Evolutionary conservation across 2,797 vertebrate species (phyloP), one percentile per base, ranked within the genome.

Genomic region (Knipowitschia caucasica): DNA sequence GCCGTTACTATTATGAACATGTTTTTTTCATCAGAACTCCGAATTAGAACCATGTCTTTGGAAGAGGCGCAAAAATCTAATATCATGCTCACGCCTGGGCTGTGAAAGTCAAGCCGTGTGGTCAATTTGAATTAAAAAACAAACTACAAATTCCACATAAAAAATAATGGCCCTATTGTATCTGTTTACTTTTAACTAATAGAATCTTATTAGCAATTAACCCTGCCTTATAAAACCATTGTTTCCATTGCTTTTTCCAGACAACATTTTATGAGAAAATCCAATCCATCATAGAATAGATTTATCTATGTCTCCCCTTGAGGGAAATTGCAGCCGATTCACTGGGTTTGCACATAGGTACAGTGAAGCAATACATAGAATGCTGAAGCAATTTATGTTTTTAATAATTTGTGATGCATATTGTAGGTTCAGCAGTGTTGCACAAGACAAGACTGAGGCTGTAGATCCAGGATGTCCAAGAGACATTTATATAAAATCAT

Each of bases 141-240:
- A 30, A 23, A 31, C 12, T 12, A 17, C 1, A 49, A 30, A 6
- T 31, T 21, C 23, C 45, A 4, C 39, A 12, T 31, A 14, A 14
- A 20, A 31, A 31, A 31, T 4, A 10, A 9, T 21, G 18, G 7
- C 9, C 17, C n/a, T 18, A 21, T 23, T 3, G 17, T 5, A 20
- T 14, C 29, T 29, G 11, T 31, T 49, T 49, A 49, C 29, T 20
- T 33, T 33, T 21, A 49, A 49, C 33, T 45, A 9, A 45, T 45
- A 45, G 25, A 17, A 18, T n/a, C 29, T 31, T 12, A 33, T n/a
- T 12, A 49, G n/a, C 29, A 49, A 7, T 21, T n/a, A 33, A 33
- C 20, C 27, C 18, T n/a, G 46, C 29, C 46, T 49, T 23, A 23
- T 33, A 23, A 49, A 49, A 49, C 29, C 1, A 24, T 23, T 33